These are phyloP conservation scores for Sebastes itinus DNA, from an alignment of 2,797 vertebrate species.

Conservation along the genomic window DNA sequence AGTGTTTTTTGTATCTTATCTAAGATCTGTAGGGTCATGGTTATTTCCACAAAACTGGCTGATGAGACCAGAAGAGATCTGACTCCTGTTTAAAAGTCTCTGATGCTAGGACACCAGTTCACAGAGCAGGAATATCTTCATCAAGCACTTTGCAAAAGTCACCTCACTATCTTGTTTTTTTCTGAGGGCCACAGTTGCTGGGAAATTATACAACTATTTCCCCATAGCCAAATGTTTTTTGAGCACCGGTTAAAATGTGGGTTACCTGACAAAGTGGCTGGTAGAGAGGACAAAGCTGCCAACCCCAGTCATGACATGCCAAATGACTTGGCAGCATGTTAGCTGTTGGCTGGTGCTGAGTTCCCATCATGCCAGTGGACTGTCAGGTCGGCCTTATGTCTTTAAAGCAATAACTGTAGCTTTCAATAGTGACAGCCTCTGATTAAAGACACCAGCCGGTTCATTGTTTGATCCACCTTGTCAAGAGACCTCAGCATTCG, in stretches of 20 bases:
- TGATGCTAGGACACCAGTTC: background rate
- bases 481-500: background rate
- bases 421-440: conserved; percentile 1
- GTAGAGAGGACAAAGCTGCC: conserved; percentile 37
- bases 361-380: conserved; percentile 34
- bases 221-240: conserved; percentile 3
- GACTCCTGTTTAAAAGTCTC: background rate
- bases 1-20: background rate
- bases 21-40: background rate
- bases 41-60: background rate
- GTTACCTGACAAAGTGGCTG: conserved; percentile 51
- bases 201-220: conserved; percentile 34
- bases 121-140: background rate
- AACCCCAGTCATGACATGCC: conserved; percentile 21
- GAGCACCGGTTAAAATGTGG: conserved; percentile 39
- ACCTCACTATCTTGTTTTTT: background rate
- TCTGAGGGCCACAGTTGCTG: conserved; percentile 22
- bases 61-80: background rate
- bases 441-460: background rate
- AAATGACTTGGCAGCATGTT: conserved; percentile 52
- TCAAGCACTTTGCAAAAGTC: background rate
- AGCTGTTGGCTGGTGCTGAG: conserved; percentile 30
- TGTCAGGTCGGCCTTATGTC: conserved; percentile 26
- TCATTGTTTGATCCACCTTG: background rate
- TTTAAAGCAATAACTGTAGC: conserved; percentile 25